A percentile compares a stretch with the other conserved stretches of the same genome.
Conservation (phyloP, 2,888 invertebrate species). For the Luperina nickerlii region DNA sequence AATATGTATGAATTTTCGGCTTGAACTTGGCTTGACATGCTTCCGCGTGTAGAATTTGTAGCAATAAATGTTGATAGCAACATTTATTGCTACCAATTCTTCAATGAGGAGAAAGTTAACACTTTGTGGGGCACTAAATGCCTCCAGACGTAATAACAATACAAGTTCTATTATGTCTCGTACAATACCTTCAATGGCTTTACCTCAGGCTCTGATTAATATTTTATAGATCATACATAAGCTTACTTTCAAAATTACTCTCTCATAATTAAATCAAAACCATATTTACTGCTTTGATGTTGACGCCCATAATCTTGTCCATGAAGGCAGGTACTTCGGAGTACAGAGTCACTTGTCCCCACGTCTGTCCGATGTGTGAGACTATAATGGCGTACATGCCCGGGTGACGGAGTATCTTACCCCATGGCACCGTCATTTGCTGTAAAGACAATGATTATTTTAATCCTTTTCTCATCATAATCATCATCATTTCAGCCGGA, state of each 20-base stretch:
- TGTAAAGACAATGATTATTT: conserved; percentile 5
- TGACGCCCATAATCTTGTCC: conserved; percentile 92
- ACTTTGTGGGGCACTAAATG: background rate
- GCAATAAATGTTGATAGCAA: too few relatives aligned
- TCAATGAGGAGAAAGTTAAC: background rate
- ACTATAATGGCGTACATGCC: conserved; percentile 87
- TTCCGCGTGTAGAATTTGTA: too few relatives aligned
- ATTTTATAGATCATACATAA: background rate
- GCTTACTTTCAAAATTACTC: background rate
- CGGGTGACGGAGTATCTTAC: conserved; percentile 92
- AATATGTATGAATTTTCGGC: too few relatives aligned
- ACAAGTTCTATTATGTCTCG: background rate
- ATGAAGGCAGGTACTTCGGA: conserved; percentile 95
- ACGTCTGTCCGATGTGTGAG: conserved; percentile 92
- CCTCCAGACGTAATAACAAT: background rate
- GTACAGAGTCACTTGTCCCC: conserved; percentile 94
- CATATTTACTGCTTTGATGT: conserved; percentile 85
- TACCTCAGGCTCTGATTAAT: background rate
- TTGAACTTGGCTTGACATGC: too few relatives aligned
- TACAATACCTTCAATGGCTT: background rate
- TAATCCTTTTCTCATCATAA: too few relatives aligned
- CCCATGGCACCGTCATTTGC: conserved; percentile 92
- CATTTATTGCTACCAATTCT: background rate
- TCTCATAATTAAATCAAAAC: background rate
- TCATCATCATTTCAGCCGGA: background rate